phyloP scores from a whole-genome alignment of 2,888 invertebrate species.

The Leptinotarsa peninsularis region DNA sequence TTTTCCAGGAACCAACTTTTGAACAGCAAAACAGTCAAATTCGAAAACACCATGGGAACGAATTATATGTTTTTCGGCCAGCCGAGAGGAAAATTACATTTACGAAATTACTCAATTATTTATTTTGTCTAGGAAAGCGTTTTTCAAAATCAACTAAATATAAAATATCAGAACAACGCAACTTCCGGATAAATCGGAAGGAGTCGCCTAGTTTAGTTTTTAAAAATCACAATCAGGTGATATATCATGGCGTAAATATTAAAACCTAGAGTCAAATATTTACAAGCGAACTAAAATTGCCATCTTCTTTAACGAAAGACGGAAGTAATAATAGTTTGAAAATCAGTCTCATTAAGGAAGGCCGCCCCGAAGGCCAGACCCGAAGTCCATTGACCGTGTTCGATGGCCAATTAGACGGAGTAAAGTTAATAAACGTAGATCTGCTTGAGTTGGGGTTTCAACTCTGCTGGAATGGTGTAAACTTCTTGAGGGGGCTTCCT shows the following conservation, averaged over 20 bases:
- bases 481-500: conserved; percentile 85
- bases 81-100: conserved; percentile 36
- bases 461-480: conserved; percentile 87
- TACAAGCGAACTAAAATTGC: conserved; percentile 43
- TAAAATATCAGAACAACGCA: conserved; percentile 46
- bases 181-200: conserved; percentile 47
- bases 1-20: conserved; percentile 18
- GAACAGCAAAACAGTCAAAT: conserved; percentile 12
- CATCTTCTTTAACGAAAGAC: conserved; percentile 42
- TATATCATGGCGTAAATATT: conserved; percentile 39
- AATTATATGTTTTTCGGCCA: conserved; percentile 32
- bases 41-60: conserved; percentile 13
- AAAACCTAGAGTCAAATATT: conserved; percentile 43
- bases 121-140: conserved; percentile 51
- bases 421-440: conserved; percentile 82
- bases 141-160: conserved; percentile 46
- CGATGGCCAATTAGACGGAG: conserved; percentile 32
- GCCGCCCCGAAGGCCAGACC: conserved; percentile 47
- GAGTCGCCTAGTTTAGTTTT: conserved; percentile 41
- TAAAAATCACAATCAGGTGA: conserved; percentile 53
- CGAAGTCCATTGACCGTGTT: conserved; percentile 33
- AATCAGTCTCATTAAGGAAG: conserved; percentile 64
- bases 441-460: conserved; percentile 88
- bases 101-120: conserved; percentile 27
- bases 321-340: conserved; percentile 45